These are phyloP conservation scores for Labeo calbasu DNA, from an alignment of 2,797 vertebrate genomes.

Conservation along the genomic window DNA sequence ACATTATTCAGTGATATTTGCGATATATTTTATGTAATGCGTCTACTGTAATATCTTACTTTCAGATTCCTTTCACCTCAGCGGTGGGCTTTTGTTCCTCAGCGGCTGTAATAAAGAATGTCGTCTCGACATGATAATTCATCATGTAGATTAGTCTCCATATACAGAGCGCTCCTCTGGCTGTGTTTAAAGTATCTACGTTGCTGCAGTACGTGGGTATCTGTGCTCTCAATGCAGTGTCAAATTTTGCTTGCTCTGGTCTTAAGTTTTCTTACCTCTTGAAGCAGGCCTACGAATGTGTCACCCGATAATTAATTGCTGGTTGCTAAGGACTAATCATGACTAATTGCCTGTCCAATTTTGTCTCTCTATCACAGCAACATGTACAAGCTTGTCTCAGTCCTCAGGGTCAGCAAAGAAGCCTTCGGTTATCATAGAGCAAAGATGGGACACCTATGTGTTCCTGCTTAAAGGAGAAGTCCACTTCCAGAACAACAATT, in stretches of 20 bases:
- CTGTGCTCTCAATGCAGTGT: constrained; percentile 31
- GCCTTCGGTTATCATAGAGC: not conserved
- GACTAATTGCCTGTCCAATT: constrained; percentile 45
- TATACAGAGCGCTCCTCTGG: constrained; percentile 31
- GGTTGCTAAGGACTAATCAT: constrained; percentile 46
- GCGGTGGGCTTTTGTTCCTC: constrained; percentile 39
- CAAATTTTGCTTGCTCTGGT: constrained; percentile 37
- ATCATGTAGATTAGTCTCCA: constrained; percentile 46
- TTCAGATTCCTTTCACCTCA: constrained; percentile 46
- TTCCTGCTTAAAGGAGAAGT: not conserved
- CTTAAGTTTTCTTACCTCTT: constrained; percentile 24
- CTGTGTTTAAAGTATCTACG: constrained; percentile 40
- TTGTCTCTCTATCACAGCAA: constrained; percentile 32
- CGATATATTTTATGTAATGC: constrained; percentile 36
- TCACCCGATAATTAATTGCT: constrained; percentile 47
- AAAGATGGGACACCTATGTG: constrained; percentile 2
- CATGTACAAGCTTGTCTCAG: constrained; percentile 32
- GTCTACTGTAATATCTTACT: constrained; percentile 36
- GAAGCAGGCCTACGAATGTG: constrained; percentile 12
- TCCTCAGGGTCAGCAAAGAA: constrained; percentile 28
- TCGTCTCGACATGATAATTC: constrained; percentile 37
- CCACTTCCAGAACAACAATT: too few species aligned
- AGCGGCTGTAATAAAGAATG: constrained; percentile 49
- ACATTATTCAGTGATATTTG: constrained; percentile 42
- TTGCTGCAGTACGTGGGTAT: constrained; percentile 19